A percentile compares a stretch with the other conserved stretches of the same genome.
These are phyloP conservation scores for Panzeria rudis DNA, from an alignment of 2,888 invertebrate species.

Conservation along the genomic window DNA sequence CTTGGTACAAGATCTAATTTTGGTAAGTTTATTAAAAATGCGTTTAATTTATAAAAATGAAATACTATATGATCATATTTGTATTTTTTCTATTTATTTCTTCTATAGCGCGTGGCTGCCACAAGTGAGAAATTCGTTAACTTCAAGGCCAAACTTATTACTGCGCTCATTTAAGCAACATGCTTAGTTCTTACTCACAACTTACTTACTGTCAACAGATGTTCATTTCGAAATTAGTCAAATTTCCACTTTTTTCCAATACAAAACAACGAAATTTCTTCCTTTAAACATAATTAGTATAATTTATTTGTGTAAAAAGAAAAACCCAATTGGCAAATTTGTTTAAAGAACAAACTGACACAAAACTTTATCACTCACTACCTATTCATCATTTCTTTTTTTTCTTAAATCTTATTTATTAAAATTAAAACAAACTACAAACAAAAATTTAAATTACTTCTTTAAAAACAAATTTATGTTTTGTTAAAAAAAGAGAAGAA, in stretches of 20 bases:
- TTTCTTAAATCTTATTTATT: conserved; percentile 63
- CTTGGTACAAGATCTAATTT: conserved; percentile 93
- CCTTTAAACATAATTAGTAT: conserved; percentile 73
- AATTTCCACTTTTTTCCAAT: conserved; percentile 27
- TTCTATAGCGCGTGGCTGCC: conserved; percentile 90
- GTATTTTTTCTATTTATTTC: background rate
- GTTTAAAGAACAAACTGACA: conserved; percentile 28
- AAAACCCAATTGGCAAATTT: conserved; percentile 24
- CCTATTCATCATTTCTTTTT: conserved; percentile 46
- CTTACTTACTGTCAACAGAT: conserved; percentile 36
- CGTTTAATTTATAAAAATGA: background rate
- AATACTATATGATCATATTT: too few relatives aligned
- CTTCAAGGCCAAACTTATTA: conserved; percentile 96
- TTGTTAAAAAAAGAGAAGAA: conserved; percentile 4
- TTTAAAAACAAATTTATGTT: conserved; percentile 7
- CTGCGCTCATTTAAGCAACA: conserved; percentile 91
- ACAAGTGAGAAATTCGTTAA: conserved; percentile 96
- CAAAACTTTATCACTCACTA: conserved; percentile 28
- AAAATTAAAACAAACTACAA: conserved; percentile 42
- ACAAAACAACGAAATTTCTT: conserved; percentile 60
- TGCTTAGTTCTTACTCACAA: conserved; percentile 4
- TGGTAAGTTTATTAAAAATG: conserved; percentile 87
- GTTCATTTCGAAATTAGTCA: conserved; percentile 70
- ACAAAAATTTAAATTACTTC: conserved; percentile 24
- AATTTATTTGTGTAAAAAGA: conserved; percentile 65